These are phyloP conservation scores for Gymnopithys bicolor DNA, from an alignment of 2,797 vertebrate species.

Conservation along the genomic window DNA sequence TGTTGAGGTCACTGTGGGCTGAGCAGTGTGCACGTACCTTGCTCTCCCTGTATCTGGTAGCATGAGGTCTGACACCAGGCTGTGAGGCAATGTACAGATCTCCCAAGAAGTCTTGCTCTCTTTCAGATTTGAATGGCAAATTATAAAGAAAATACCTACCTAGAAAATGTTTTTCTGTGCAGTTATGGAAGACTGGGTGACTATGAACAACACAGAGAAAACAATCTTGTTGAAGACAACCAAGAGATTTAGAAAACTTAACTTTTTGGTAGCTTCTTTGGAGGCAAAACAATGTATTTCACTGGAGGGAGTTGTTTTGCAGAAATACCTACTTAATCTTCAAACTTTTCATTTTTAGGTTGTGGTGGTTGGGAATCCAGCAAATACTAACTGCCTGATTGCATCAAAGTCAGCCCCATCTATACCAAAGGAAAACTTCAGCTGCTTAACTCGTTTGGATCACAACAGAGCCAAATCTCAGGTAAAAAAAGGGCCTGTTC, in stretches of 20 bases:
- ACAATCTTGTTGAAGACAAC: not conserved
- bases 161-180: not conserved
- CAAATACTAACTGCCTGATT: constrained; percentile 96
- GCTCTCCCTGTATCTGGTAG: not conserved
- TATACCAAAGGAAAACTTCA: constrained; percentile 97
- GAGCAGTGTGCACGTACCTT: not conserved
- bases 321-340: not conserved
- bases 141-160: not conserved
- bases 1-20: not conserved
- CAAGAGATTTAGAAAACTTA: not conserved
- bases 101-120: not conserved
- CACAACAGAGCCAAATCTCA: constrained; percentile 95
- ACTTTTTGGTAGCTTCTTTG: not conserved
- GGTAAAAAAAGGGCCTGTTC: constrained; percentile 70
- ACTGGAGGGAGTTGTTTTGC: not conserved
- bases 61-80: not conserved
- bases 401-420: constrained; percentile 93
- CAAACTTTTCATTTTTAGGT: constrained; percentile 77
- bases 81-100: not conserved
- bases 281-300: not conserved
- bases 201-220: accelerated
- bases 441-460: constrained; percentile 95
- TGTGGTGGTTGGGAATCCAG: constrained; percentile 95
- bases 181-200: not conserved
- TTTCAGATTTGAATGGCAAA: not conserved